Percentiles rank a stretch among this genome's conserved stretches.
Evolutionary conservation across 53 echinoderm and acorn worm genomes (phyloP).

Genomic region (Zoroaster sp.): DNA sequence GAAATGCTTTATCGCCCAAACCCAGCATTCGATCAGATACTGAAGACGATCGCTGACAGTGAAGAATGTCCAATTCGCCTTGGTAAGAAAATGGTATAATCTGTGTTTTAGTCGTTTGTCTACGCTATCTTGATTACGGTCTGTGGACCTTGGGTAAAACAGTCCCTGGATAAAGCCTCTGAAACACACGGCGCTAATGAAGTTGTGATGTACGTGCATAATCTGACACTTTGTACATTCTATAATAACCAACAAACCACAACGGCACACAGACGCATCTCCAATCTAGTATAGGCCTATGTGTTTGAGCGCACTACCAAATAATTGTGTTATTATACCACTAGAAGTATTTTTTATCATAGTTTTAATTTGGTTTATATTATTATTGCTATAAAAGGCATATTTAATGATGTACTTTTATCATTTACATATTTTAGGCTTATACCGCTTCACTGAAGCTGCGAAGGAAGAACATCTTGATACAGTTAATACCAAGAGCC

Average conservation of each 20-base stretch:
- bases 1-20: slow-evolving; percentile 36
- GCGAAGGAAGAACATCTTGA: neutral
- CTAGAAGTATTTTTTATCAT: neutral
- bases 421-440: neutral
- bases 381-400: too few relatives aligned
- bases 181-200: neutral
- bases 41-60: slow-evolving; percentile 11
- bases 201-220: neutral
- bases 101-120: neutral
- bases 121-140: neutral
- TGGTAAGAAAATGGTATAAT: neutral
- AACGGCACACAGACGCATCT: too few relatives aligned
- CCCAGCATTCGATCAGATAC: neutral
- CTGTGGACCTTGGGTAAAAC: neutral
- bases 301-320: neutral
- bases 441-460: neutral
- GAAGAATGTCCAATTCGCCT: slow-evolving; percentile 25
- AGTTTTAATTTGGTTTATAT: neutral
- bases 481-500: neutral
- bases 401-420: too few relatives aligned
- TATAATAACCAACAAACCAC: neutral
- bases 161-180: neutral
- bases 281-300: neutral
- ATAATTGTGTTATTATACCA: neutral
- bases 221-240: neutral